Evolutionary conservation across 2,113 vertebrate species (phyloP).

Genomic region (Gadus chalcogrammus): DNA sequence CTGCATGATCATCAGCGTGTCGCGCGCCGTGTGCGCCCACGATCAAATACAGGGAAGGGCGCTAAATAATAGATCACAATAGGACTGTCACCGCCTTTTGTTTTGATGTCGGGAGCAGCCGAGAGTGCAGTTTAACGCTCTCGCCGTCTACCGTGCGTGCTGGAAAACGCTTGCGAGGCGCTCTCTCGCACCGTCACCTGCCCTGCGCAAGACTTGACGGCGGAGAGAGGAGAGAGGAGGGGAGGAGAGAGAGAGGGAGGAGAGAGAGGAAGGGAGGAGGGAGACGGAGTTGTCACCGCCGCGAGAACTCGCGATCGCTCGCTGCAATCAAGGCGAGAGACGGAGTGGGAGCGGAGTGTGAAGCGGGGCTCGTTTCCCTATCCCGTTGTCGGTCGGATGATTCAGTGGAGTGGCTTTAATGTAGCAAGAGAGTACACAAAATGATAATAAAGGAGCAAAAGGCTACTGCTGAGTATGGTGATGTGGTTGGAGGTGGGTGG

Average conservation of each 20-base stretch:
- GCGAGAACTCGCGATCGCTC: slow-evolving; percentile 27
- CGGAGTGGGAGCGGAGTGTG: slow-evolving; percentile 37
- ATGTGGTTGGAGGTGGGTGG: slow-evolving; percentile 19
- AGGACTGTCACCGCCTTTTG: slow-evolving; percentile 59
- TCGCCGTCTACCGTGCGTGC: not conserved
- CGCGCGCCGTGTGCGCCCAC: slow-evolving; percentile 24
- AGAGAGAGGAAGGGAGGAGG: slow-evolving; percentile 5
- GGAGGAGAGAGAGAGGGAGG: slow-evolving; percentile 7
- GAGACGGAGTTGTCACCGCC: slow-evolving; percentile 51
- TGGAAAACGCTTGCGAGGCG: not conserved
- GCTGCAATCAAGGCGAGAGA: slow-evolving; percentile 59
- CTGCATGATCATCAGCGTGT: slow-evolving; percentile 68
- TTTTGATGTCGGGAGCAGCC: slow-evolving; percentile 58
- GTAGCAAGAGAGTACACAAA: slow-evolving; percentile 49
- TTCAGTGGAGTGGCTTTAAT: too few relatives aligned
- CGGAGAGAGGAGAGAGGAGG: not conserved
- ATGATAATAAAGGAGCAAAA: slow-evolving; percentile 40
- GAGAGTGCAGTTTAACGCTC: slow-evolving; percentile 27
- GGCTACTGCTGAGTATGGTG: slow-evolving; percentile 25
- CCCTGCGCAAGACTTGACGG: not conserved
- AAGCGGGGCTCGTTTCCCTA: not conserved
- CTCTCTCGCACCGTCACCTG: not conserved
- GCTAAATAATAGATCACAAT: slow-evolving; percentile 78
- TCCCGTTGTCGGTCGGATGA: too few relatives aligned
- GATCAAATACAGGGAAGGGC: slow-evolving; percentile 61